A percentile compares a stretch with the other conserved stretches of the same genome.
Conservation (phyloP, 2,113 vertebrate genomes). For the Caranx melampygus region DNA sequence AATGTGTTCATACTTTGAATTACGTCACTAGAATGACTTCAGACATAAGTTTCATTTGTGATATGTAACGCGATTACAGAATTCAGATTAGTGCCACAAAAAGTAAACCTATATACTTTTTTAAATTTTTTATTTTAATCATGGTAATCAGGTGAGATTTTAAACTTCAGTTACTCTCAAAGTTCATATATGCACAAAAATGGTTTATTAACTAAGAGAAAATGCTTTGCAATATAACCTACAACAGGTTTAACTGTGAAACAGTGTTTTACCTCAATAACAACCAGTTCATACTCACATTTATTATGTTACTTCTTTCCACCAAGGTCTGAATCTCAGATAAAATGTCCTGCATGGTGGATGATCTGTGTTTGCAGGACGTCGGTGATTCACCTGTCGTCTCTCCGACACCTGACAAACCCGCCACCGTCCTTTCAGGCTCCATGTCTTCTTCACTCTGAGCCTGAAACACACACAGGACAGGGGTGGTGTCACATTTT, state of each 20-base stretch:
- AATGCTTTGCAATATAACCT: background rate
- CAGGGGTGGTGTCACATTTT: constrained; percentile 50
- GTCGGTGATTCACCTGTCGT: constrained; percentile 3
- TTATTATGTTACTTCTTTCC: constrained; percentile 65
- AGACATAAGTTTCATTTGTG: background rate
- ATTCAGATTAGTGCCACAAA: background rate
- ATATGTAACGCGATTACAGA: background rate
- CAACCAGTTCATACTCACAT: constrained; percentile 70
- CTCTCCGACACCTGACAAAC: background rate
- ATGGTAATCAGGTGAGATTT: background rate
- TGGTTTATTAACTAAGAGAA: background rate
- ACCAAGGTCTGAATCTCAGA: constrained; percentile 65
- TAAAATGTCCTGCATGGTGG: constrained; percentile 67
- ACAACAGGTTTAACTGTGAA: background rate
- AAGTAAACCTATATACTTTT: background rate
- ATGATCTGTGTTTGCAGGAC: constrained; percentile 3
- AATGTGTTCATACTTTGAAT: background rate
- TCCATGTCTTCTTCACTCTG: constrained; percentile 56
- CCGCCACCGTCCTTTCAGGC: background rate
- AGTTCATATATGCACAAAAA: background rate
- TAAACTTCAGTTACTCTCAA: background rate
- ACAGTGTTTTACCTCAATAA: background rate
- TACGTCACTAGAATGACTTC: background rate
- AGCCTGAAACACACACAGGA: constrained; percentile 21
- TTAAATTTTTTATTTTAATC: background rate